These are phyloP conservation scores for Drosophila triauraria DNA, from an alignment of 1,140 invertebrate species.

Conservation along the genomic window DNA sequence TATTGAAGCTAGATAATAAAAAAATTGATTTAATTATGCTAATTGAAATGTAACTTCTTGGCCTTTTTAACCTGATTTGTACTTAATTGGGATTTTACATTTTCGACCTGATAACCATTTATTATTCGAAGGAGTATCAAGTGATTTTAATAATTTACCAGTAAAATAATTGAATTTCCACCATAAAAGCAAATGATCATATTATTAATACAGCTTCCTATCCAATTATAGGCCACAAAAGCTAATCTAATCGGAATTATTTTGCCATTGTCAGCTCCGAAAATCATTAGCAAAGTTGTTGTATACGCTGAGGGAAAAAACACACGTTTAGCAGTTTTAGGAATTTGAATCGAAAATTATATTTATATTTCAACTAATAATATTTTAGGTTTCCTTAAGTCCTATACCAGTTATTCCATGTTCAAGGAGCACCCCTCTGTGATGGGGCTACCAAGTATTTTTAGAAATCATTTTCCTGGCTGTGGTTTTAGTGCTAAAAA, in stretches of 20 bases:
- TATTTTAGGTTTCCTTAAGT: too few species aligned
- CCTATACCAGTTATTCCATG: too few species aligned
- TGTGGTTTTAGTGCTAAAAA: slow-evolving; percentile 14
- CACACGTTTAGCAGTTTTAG: too few species aligned
- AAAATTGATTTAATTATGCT: neutral
- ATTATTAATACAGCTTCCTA: slow-evolving; percentile 8
- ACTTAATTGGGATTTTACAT: neutral
- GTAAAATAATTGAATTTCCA: slow-evolving; percentile 3
- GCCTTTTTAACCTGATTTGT: neutral
- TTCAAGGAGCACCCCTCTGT: too few species aligned
- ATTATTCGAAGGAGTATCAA: slow-evolving; percentile 1
- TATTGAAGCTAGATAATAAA: too few species aligned
- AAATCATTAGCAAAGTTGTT: slow-evolving; percentile 12
- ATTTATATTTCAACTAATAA: too few species aligned
- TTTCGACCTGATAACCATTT: neutral
- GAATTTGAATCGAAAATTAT: too few species aligned
- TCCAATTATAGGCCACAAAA: slow-evolving; percentile 13
- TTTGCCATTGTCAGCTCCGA: slow-evolving; percentile 3
- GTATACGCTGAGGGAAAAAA: neutral
- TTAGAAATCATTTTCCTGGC: neutral
- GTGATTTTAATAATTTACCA: slow-evolving; percentile 2
- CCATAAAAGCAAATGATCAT: neutral
- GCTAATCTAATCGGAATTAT: slow-evolving; percentile 12
- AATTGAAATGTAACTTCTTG: neutral
- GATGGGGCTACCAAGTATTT: neutral